phyloP scores from a whole-genome alignment of 2,113 vertebrate species.

The Etheostoma cragini region DNA sequence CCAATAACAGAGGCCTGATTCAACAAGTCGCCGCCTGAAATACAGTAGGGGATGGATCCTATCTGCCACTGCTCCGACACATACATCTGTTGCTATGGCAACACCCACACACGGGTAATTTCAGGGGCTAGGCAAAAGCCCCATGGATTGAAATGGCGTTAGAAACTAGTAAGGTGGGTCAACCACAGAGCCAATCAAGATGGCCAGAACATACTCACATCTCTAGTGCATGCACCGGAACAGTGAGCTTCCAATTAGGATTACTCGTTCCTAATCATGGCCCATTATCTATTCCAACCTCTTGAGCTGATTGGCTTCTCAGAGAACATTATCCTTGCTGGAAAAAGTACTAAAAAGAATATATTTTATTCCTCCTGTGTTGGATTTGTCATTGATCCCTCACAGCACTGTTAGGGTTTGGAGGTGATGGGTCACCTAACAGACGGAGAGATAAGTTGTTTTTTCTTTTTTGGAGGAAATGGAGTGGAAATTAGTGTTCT shows the following conservation, averaged over 20 bases:
- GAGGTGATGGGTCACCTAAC: conserved; percentile 44
- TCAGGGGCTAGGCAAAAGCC: conserved; percentile 39
- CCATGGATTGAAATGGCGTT: conserved; percentile 12
- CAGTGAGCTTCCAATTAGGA: conserved; percentile 35
- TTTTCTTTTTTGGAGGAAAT: conserved; percentile 57
- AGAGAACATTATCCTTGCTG: not conserved
- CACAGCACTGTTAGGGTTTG: conserved; percentile 36
- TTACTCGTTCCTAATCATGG: conserved; percentile 33
- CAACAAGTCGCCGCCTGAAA: conserved; percentile 19
- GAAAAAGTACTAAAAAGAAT: not conserved
- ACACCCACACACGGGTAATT: conserved; percentile 61
- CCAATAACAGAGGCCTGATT: conserved; percentile 22
- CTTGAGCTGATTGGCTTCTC: not conserved
- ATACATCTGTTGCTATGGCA: conserved; percentile 59
- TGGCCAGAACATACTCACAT: not conserved
- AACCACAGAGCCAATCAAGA: conserved; percentile 15
- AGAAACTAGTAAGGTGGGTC: conserved; percentile 7
- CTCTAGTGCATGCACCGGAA: not conserved
- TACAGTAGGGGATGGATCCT: conserved; percentile 25
- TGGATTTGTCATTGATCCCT: conserved; percentile 58
- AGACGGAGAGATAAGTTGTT: conserved; percentile 45
- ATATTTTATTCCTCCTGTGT: conserved; percentile 3
- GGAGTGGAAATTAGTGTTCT: conserved; percentile 64
- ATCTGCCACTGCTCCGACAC: conserved; percentile 40
- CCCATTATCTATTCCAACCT: conserved; percentile 10